Evolutionary conservation across 2,888 invertebrate genomes (phyloP).

Genomic region (Epistrophella euchroma): DNA sequence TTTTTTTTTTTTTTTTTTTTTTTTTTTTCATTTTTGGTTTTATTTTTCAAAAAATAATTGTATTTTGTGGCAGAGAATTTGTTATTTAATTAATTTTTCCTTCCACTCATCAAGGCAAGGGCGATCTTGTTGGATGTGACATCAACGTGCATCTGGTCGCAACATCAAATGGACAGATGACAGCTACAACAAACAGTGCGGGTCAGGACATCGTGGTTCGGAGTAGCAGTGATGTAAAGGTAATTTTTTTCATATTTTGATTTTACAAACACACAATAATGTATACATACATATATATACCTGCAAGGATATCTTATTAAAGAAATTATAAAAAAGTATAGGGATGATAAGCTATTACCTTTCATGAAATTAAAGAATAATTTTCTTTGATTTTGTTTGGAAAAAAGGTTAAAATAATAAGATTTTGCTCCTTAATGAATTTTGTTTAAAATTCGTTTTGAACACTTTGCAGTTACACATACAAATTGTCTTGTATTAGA

Average conservation of each 20-base stretch:
- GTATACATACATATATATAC: not conserved
- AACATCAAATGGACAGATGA: constrained; percentile 86
- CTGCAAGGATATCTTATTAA: too few relatives aligned
- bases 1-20: not conserved
- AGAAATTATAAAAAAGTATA: not conserved
- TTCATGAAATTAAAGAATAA: too few relatives aligned
- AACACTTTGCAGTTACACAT: too few relatives aligned
- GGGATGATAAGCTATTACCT: not conserved
- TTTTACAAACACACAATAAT: not conserved
- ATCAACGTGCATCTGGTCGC: constrained; percentile 92
- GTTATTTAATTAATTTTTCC: constrained; percentile 55
- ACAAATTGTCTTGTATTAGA: too few relatives aligned
- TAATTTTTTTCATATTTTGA: constrained; percentile 77
- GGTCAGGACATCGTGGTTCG: constrained; percentile 92
- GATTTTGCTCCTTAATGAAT: too few relatives aligned
- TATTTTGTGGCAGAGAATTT: constrained; percentile 8
- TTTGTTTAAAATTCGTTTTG: too few relatives aligned
- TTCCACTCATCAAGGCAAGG: constrained; percentile 89
- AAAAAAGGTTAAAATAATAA: too few relatives aligned
- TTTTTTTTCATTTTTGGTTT: constrained; percentile 2
- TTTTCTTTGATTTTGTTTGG: too few relatives aligned
- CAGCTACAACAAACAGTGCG: constrained; percentile 86
- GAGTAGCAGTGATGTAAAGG: constrained; percentile 96
- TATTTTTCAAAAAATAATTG: constrained; percentile 19
- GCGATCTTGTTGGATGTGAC: constrained; percentile 97